Evolutionary conservation across 2,888 invertebrate genomes (phyloP).

Genomic region (Drosophila suboccidentalis): DNA sequence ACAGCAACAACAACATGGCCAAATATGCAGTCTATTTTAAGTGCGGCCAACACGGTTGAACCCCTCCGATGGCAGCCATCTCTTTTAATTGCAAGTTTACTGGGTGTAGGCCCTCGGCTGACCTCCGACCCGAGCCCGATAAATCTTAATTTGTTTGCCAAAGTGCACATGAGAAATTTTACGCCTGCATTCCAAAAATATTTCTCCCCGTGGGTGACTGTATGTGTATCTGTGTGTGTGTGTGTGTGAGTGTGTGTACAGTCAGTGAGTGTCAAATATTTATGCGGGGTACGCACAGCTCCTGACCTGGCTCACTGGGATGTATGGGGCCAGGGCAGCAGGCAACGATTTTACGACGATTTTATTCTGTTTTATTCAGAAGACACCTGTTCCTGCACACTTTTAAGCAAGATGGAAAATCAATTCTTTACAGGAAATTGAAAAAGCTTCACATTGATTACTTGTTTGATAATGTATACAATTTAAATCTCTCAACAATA

Average conservation of each 20-base stretch:
- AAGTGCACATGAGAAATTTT: conserved; percentile 68
- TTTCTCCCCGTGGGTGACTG: conserved; percentile 3
- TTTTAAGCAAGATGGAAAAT: conserved; percentile 12
- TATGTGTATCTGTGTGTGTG: conserved; percentile 7
- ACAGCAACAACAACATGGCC: conserved; percentile 11
- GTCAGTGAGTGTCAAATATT: conserved; percentile 44
- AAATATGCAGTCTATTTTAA: conserved; percentile 52
- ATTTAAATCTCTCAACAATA: not conserved
- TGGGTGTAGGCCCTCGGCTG: conserved; percentile 21
- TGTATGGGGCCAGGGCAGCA: not conserved
- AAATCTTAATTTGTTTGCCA: conserved; percentile 78
- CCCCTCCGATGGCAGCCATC: not conserved
- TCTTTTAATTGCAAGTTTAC: conserved; percentile 47
- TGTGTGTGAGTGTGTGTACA: conserved; percentile 1
- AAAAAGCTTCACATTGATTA: not conserved
- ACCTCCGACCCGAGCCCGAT: conserved; percentile 52
- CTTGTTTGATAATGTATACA: not conserved
- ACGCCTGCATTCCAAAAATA: conserved; percentile 40
- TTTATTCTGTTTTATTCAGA: conserved; percentile 27
- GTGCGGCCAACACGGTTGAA: conserved; percentile 20
- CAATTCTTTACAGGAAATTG: conserved; percentile 2
- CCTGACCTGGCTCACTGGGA: not conserved
- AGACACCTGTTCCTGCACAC: conserved; percentile 23
- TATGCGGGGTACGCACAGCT: conserved; percentile 20
- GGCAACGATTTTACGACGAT: conserved; percentile 27